A percentile compares a stretch with the other conserved stretches of the same genome.
Evolutionary conservation across 1,140 invertebrate genomes (phyloP).

Genomic region (Ostrea denselamellosa): DNA sequence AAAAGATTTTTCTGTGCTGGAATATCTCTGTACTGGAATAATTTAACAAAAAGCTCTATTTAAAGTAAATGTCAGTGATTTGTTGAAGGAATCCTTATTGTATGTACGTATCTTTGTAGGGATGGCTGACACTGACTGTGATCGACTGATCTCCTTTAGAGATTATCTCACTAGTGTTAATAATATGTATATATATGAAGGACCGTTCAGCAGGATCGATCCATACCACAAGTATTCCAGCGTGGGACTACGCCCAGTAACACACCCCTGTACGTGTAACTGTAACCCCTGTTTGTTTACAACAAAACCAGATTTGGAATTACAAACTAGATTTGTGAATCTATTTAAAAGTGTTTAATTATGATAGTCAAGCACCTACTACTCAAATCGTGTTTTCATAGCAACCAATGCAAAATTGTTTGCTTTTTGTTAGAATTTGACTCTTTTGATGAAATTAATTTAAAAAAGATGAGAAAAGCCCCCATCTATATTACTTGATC

Average conservation of each 20-base stretch:
- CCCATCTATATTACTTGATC: too few relatives aligned
- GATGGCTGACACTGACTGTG: slow-evolving; percentile 63
- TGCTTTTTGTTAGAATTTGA: too few relatives aligned
- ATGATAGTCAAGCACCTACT: too few relatives aligned
- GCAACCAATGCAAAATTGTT: too few relatives aligned
- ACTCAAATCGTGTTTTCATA: too few relatives aligned
- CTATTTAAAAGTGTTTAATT: too few relatives aligned
- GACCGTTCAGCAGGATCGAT: slow-evolving; percentile 59
- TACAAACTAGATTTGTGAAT: too few relatives aligned
- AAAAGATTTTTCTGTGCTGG: neutral
- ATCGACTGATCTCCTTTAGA: slow-evolving; percentile 55
- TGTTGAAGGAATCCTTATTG: neutral
- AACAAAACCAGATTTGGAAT: too few relatives aligned
- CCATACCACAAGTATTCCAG: slow-evolving; percentile 47
- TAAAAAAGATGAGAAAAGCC: too few relatives aligned
- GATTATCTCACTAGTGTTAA: slow-evolving; percentile 55
- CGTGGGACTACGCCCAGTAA: neutral
- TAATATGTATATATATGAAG: slow-evolving; percentile 59
- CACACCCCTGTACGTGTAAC: slow-evolving; percentile 45
- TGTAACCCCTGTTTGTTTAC: neutral
- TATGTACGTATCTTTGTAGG: slow-evolving; percentile 57
- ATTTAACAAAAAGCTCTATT: too few relatives aligned
- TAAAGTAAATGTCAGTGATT: too few relatives aligned
- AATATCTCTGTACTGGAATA: neutral
- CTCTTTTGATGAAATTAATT: too few relatives aligned